phyloP scores from a whole-genome alignment of 2,888 invertebrate genomes.

The Bibio marci region DNA sequence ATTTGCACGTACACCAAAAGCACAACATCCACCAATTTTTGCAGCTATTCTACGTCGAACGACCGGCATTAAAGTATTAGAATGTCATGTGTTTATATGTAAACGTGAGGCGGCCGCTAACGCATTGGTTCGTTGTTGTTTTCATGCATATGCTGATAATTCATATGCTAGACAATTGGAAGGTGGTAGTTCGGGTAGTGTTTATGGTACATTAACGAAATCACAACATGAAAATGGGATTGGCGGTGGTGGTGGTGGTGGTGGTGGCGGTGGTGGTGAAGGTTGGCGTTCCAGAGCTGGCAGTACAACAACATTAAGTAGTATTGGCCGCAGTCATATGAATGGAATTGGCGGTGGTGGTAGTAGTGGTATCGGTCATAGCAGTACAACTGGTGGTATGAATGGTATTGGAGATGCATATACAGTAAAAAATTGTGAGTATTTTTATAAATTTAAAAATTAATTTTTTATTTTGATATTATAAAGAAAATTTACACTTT shows the following conservation, averaged over 20 bases:
- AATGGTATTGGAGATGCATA: conserved; percentile 26
- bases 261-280: conserved; percentile 17
- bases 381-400: conserved; percentile 18
- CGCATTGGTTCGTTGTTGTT: conserved; percentile 91
- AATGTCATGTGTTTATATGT: conserved; percentile 98
- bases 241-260: conserved; percentile 19
- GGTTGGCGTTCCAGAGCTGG: conserved; percentile 40
- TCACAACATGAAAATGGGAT: conserved; percentile 28
- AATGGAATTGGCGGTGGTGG: conserved; percentile 10
- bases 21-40: conserved; percentile 89
- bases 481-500: too few species aligned
- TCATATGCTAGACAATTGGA: conserved; percentile 76
- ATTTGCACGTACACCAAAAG: conserved; percentile 81
- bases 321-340: conserved; percentile 30
- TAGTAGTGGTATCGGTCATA: conserved; percentile 16
- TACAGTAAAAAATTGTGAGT: conserved; percentile 31
- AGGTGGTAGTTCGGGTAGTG: conserved; percentile 38
- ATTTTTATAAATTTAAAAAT: too few species aligned
- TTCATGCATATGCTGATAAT: conserved; percentile 93
- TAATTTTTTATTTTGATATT: too few species aligned
- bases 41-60: conserved; percentile 92
- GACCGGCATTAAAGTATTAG: conserved; percentile 91
- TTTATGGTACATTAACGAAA: conserved; percentile 34
- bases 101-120: conserved; percentile 93
- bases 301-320: conserved; percentile 42